These are phyloP conservation scores for Oostethus manadensis DNA, from an alignment of 2,113 vertebrate genomes.

Conservation along the genomic window DNA sequence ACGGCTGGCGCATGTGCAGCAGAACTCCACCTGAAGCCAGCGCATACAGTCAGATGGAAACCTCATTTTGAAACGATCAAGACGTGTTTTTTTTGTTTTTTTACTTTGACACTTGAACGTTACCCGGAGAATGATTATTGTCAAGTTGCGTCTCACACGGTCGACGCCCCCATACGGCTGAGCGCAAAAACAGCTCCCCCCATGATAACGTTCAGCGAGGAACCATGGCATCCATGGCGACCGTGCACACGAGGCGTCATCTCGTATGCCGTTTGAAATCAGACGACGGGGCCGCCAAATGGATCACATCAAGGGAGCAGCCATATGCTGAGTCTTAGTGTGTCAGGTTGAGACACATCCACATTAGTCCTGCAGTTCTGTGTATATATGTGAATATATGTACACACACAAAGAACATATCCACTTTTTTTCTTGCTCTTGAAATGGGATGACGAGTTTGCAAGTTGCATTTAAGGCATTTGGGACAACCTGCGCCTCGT, in stretches of 20 bases:
- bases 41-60: conserved; percentile 14
- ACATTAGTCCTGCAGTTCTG: conserved; percentile 28
- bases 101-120: not conserved
- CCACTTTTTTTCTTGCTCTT: too few species aligned
- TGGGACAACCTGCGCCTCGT: conserved; percentile 20
- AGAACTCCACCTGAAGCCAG: conserved; percentile 29
- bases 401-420: too few species aligned
- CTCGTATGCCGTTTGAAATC: conserved; percentile 60
- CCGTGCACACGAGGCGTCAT: conserved; percentile 36
- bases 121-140: not conserved
- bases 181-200: not conserved
- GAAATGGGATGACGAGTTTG: conserved; percentile 1
- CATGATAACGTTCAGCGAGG: conserved; percentile 21
- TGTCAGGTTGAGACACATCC: conserved; percentile 27
- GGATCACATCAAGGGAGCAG: conserved; percentile 54
- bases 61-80: conserved; percentile 15
- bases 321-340: conserved; percentile 60
- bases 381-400: not conserved
- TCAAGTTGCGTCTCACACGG: conserved; percentile 35
- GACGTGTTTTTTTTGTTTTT: too few species aligned
- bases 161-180: not conserved
- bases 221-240: conserved; percentile 24
- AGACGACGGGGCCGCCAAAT: conserved; percentile 38
- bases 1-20: conserved; percentile 30
- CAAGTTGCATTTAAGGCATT: conserved; percentile 15